Evolutionary conservation across 2,797 vertebrate species (phyloP).

Genomic region (Leucoraja ocellata): DNA sequence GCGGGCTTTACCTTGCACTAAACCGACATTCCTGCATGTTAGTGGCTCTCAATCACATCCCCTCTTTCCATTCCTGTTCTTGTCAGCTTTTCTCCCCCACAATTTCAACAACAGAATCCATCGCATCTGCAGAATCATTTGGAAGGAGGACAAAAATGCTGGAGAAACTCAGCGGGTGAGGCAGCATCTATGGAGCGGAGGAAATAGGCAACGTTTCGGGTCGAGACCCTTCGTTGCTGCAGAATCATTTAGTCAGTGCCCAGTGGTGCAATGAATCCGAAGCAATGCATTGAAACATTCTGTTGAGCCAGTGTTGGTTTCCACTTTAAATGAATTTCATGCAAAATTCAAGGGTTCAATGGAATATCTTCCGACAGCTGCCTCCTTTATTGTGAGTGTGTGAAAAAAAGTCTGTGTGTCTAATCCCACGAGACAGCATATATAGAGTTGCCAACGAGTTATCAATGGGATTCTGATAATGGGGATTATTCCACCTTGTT

Average conservation of each 20-base stretch:
- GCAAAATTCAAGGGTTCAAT: neutral
- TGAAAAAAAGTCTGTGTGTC: neutral
- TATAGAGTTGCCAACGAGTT: slow-evolving; percentile 12
- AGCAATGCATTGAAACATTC: neutral
- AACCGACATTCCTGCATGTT: neutral
- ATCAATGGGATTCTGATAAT: slow-evolving; percentile 31
- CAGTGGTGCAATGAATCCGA: neutral
- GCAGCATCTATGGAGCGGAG: too few species aligned
- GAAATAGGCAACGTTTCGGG: too few species aligned
- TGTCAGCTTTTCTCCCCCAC: neutral
- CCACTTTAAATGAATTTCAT: slow-evolving; percentile 18
- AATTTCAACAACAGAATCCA: neutral
- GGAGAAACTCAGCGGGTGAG: too few species aligned
- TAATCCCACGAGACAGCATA: slow-evolving; percentile 28
- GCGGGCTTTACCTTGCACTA: neutral
- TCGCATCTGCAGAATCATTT: slow-evolving; percentile 11
- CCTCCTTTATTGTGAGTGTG: slow-evolving; percentile 20
- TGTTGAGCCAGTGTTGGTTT: neutral
- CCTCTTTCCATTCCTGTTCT: neutral
- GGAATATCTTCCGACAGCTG: neutral
- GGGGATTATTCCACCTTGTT: slow-evolving; percentile 32
- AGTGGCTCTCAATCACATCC: too few species aligned
- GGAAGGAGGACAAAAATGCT: too few species aligned
- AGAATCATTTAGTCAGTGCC: neutral
- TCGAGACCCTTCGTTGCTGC: too few species aligned